Evolutionary conservation across 2,797 vertebrate genomes (phyloP).

Genomic region (Scarus forsteni): DNA sequence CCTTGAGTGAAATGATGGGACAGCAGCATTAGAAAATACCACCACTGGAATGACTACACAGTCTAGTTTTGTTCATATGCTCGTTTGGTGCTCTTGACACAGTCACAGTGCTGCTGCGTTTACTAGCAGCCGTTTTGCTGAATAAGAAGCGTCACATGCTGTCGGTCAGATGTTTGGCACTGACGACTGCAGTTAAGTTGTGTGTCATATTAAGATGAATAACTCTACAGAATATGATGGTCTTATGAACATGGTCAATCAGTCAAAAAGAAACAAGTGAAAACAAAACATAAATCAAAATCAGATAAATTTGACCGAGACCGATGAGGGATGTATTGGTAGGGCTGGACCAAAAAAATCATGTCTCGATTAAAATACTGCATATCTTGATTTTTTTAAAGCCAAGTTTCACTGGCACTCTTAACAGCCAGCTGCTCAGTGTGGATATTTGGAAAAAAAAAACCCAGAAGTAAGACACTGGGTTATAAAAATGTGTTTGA

Average conservation of each 20-base stretch:
- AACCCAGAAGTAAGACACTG: no score
- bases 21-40: not conserved
- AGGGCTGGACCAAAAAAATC: no score
- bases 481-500: no score
- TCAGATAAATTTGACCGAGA: no score
- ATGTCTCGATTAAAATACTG: no score
- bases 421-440: no score
- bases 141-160: conserved; percentile 14
- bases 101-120: not conserved
- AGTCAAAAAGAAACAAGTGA: not conserved
- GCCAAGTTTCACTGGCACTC: no score
- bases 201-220: conserved; percentile 29
- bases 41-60: not conserved
- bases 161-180: conserved; percentile 12
- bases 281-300: conserved; percentile 2
- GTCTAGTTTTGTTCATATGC: not conserved
- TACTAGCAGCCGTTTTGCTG: conserved; percentile 21
- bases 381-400: no score
- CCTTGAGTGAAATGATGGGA: not conserved
- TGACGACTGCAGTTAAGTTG: conserved; percentile 21
- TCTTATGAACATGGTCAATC: not conserved
- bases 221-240: conserved; percentile 11
- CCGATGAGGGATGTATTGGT: no score
- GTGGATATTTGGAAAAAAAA: no score
- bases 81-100: not conserved